Evolutionary conservation across 2,113 vertebrate genomes (phyloP).

Genomic region (Xenotilapia longispinis): DNA sequence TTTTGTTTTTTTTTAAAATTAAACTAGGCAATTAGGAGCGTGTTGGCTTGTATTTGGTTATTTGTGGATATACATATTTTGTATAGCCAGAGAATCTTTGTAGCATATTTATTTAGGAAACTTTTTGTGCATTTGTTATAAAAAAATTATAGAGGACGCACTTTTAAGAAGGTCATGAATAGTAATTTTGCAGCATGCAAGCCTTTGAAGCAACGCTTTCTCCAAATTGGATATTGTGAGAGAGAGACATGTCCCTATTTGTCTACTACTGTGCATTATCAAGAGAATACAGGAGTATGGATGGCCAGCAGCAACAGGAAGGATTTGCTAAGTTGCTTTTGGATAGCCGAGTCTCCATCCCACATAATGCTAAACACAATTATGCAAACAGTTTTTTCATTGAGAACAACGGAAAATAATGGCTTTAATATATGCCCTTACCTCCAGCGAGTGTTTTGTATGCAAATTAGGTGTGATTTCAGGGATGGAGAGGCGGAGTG

Average conservation of each 20-base stretch:
- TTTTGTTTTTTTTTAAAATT: neutral
- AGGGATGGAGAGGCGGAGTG: slow-evolving; percentile 65
- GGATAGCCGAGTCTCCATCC: slow-evolving; percentile 42
- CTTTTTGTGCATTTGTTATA: neutral
- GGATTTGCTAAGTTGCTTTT: slow-evolving; percentile 68
- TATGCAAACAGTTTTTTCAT: slow-evolving; percentile 67
- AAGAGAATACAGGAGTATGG: slow-evolving; percentile 54
- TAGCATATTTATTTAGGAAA: neutral
- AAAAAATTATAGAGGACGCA: slow-evolving; percentile 29
- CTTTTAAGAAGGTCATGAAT: slow-evolving; percentile 52
- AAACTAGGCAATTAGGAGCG: neutral
- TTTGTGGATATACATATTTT: neutral
- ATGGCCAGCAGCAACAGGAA: slow-evolving; percentile 67
- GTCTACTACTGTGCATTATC: slow-evolving; percentile 62
- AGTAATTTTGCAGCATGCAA: slow-evolving; percentile 8
- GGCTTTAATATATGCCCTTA: slow-evolving; percentile 75
- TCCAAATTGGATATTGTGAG: slow-evolving; percentile 15
- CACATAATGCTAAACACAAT: slow-evolving; percentile 61
- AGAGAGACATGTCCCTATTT: slow-evolving; percentile 36
- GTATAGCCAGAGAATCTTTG: neutral
- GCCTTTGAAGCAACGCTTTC: slow-evolving; percentile 38
- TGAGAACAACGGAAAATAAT: slow-evolving; percentile 70
- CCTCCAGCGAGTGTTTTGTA: slow-evolving; percentile 71
- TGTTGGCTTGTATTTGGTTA: neutral
- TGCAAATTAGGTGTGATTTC: slow-evolving; percentile 75